Conservation (phyloP, 1,140 invertebrate genomes). For the Tenebrio molitor region DNA sequence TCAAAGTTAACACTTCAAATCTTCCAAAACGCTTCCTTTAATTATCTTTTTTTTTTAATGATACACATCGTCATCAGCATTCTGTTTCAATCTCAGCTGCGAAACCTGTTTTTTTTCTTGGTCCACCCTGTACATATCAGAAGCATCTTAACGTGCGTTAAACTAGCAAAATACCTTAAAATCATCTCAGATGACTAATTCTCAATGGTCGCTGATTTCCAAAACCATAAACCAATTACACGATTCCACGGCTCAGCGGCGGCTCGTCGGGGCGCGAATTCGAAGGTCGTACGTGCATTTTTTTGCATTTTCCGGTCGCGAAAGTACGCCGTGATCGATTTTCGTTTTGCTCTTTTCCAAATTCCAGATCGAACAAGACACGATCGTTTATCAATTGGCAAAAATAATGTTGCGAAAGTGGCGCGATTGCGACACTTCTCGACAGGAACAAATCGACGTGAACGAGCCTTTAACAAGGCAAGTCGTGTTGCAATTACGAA, state of each 20-base stretch:
- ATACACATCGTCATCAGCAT: no score
- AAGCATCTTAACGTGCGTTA: neutral
- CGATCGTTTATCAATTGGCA: no score
- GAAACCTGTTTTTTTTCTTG: neutral
- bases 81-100: no score
- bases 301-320: conserved; percentile 13
- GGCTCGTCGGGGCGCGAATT: no score
- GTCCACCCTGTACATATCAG: neutral
- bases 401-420: neutral
- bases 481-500: conserved; percentile 17
- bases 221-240: conserved; percentile 25
- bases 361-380: no score
- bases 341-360: no score
- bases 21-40: no score
- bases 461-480: conserved; percentile 1
- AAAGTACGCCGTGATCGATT: no score
- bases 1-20: no score
- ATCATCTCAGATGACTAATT: neutral
- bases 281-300: neutral
- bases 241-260: conserved; percentile 27
- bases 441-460: conserved; percentile 22
- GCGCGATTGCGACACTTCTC: conserved; percentile 13
- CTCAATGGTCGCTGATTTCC: conserved; percentile 6
- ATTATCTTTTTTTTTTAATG: no score
- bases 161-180: neutral